Conservation (phyloP, 2,797 vertebrate genomes). For the Australoheros facetus region DNA sequence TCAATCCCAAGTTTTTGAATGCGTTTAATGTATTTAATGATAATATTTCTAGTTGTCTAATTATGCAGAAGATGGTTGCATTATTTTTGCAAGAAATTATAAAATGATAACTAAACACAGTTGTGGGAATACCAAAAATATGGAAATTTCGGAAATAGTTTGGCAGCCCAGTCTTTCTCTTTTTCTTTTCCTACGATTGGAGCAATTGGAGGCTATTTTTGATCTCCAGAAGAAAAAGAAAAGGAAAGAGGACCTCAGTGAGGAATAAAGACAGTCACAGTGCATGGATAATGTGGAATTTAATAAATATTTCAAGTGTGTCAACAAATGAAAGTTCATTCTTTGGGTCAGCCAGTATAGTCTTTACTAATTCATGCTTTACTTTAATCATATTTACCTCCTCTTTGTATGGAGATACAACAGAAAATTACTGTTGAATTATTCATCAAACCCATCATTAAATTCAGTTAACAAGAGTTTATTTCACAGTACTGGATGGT, state of each 20-base stretch:
- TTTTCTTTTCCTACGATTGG: constrained; percentile 1
- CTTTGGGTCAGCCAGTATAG: neutral
- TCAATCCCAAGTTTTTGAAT: neutral
- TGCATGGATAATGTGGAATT: constrained; percentile 30
- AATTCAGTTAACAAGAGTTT: neutral
- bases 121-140: neutral
- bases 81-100: neutral
- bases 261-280: constrained; percentile 29
- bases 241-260: constrained; percentile 4
- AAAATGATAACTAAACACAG: neutral
- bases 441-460: neutral
- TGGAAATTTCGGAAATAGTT: neutral
- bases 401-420: neutral
- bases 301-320: constrained; percentile 33
- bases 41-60: neutral
- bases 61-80: neutral
- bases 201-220: neutral
- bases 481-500: neutral
- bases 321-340: constrained; percentile 19
- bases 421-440: neutral
- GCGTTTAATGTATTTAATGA: neutral
- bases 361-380: constrained; percentile 8
- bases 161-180: neutral
- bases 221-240: constrained; percentile 23
- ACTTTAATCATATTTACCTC: constrained; percentile 7